A percentile compares a stretch with the other conserved stretches of the same genome.
These are phyloP conservation scores for Venusia cambrica DNA, from an alignment of 2,888 invertebrate species.

Conservation along the genomic window DNA sequence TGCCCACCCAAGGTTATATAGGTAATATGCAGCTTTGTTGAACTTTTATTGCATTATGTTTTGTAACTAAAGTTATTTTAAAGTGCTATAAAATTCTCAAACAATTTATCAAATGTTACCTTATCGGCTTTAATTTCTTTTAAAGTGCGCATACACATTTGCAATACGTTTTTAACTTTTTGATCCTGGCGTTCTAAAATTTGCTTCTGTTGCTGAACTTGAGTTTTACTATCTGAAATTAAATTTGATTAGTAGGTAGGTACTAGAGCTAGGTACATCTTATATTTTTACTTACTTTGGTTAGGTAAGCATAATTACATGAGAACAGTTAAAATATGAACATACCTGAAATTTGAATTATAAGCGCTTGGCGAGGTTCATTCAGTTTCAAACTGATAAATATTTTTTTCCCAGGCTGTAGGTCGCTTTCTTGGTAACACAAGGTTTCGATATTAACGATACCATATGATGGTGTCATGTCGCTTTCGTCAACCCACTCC, in stretches of 20 bases:
- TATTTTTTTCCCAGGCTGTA: conserved; percentile 46
- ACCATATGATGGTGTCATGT: conserved; percentile 48
- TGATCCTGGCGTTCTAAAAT: conserved; percentile 49
- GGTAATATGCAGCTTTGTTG: too few species aligned
- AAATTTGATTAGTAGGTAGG: neutral
- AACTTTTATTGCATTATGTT: too few species aligned
- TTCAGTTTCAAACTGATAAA: conserved; percentile 38
- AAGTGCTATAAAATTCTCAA: too few species aligned
- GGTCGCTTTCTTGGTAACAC: conserved; percentile 36
- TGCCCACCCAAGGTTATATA: too few species aligned
- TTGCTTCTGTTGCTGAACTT: conserved; percentile 46
- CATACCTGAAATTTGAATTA: conserved; percentile 53
- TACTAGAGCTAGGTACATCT: too few species aligned
- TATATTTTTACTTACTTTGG: neutral
- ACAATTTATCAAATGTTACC: too few species aligned
- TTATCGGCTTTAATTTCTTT: conserved; percentile 50
- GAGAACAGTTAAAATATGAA: conserved; percentile 8
- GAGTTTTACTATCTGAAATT: conserved; percentile 45
- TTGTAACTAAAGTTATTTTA: too few species aligned
- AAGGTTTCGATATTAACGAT: conserved; percentile 44
- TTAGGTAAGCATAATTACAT: neutral
- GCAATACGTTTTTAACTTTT: conserved; percentile 50
- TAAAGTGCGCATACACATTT: conserved; percentile 53
- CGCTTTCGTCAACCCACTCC: conserved; percentile 53
- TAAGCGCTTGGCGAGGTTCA: conserved; percentile 43